phyloP scores from a whole-genome alignment of 2,888 invertebrate genomes.

The Aromia moschata region DNA sequence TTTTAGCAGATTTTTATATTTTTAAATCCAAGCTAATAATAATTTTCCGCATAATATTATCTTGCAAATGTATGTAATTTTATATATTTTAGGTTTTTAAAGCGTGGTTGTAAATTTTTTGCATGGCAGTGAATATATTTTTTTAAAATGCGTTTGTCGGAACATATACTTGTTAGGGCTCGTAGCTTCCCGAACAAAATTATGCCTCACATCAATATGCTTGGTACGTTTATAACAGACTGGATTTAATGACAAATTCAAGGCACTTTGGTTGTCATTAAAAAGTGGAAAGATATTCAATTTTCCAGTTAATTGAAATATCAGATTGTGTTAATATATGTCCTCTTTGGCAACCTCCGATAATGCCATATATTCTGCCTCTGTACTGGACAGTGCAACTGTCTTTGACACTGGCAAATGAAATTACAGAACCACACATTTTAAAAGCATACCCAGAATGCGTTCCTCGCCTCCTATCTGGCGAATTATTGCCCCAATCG shows the following conservation, averaged over 20 bases:
- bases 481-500: slow-evolving; percentile 13
- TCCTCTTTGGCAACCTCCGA: slow-evolving; percentile 45
- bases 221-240: slow-evolving; percentile 26
- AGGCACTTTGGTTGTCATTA: slow-evolving; percentile 36
- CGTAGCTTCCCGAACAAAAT: slow-evolving; percentile 28
- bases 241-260: slow-evolving; percentile 28
- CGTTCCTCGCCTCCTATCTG: slow-evolving; percentile 59
- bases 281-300: slow-evolving; percentile 6
- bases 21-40: too few relatives aligned
- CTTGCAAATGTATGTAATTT: too few relatives aligned
- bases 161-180: too few relatives aligned
- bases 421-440: slow-evolving; percentile 44
- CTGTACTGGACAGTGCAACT: slow-evolving; percentile 48
- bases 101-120: too few relatives aligned
- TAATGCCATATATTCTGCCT: slow-evolving; percentile 50
- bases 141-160: too few relatives aligned
- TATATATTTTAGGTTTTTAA: too few relatives aligned
- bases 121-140: too few relatives aligned
- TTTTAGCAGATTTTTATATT: too few relatives aligned
- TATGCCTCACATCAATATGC: slow-evolving; percentile 28
- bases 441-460: slow-evolving; percentile 50
- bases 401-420: slow-evolving; percentile 51
- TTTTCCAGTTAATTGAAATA: neutral
- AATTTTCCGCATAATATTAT: too few relatives aligned
- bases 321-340: slow-evolving; percentile 27